Percentiles rank a stretch among this genome's conserved stretches.
Conservation (phyloP, 2,113 vertebrate genomes). For the Cathartes aura region DNA sequence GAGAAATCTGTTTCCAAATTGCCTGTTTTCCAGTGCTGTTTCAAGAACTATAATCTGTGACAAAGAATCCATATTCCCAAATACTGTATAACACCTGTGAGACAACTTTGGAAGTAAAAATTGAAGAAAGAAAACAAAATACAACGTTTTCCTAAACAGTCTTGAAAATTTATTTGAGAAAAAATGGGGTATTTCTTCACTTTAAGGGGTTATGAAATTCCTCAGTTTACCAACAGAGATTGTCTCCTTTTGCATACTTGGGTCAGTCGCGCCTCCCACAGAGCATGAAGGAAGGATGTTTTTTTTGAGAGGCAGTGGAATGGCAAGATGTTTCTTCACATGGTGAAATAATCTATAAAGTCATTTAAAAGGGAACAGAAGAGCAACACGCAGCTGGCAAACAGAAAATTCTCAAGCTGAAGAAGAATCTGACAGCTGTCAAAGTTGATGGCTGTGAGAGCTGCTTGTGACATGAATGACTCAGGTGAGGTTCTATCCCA, state of each 20-base stretch:
- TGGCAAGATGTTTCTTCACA: not conserved
- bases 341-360: not conserved
- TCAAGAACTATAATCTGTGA: not conserved
- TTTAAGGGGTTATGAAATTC: not conserved
- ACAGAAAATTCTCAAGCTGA: not conserved
- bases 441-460: not conserved
- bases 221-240: not conserved
- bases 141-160: not conserved
- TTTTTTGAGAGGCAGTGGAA: not conserved
- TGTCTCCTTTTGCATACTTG: not conserved
- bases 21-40: not conserved
- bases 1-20: not conserved
- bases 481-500: not conserved
- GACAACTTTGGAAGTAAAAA: not conserved
- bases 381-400: not conserved
- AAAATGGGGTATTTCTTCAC: not conserved
- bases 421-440: not conserved
- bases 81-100: not conserved
- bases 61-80: not conserved
- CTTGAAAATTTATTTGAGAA: not conserved
- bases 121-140: not conserved
- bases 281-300: not conserved
- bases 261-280: not conserved
- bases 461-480: not conserved
- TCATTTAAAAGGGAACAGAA: not conserved